Evolutionary conservation across 2,797 vertebrate species (phyloP), one percentile per base, ranked within the genome.

Genomic region (Caiman crocodilus): DNA sequence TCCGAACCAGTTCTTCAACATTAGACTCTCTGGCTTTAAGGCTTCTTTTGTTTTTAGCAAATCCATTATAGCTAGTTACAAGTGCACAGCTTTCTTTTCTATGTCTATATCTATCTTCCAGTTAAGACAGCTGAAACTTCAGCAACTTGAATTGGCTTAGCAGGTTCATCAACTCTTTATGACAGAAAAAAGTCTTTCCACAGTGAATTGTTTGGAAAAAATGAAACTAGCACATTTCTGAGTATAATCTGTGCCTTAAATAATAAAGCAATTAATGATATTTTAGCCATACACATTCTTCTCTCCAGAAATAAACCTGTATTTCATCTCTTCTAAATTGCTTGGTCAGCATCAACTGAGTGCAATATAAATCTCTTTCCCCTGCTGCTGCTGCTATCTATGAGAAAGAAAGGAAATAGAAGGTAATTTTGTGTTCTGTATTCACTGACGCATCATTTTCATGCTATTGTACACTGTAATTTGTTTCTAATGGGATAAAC

Each of bases 261-360:
- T 96, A 97, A 97, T 97, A 96, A 98, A 95, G 96, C 96, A 97
- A 98, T 97, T 98, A 98, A 97, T 89, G 92, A 76, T 94, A 97
- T 96, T 97, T 97, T 95, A 97, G 96, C 88, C 94, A 96, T 96
- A 96, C 59, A 94, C 87, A 94, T 97, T 97, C 94, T 97, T 97
- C 94, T 97, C 95, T 89, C 61, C 92, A 94, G 96, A 97, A 97
- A 97, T 97, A 97, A 97, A 97, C 93, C 97, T 95, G 89, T 96
- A 96, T 94, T 96, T 97, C 94, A 94, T 95, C 95, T 97, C 91
- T 96, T 95, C 95, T 94, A 97, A 98, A 97, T 95, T 97, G 97
- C 97, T 95, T 97, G 98, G 97, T 98, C 97, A 98, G 97, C 97
- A 94, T 96, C 94, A 97, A 96, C 97, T 92, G 89, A 94, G 92